Evolutionary conservation across 2,888 invertebrate species (phyloP).

Genomic region (Imbricaverruca yamaguchii): DNA sequence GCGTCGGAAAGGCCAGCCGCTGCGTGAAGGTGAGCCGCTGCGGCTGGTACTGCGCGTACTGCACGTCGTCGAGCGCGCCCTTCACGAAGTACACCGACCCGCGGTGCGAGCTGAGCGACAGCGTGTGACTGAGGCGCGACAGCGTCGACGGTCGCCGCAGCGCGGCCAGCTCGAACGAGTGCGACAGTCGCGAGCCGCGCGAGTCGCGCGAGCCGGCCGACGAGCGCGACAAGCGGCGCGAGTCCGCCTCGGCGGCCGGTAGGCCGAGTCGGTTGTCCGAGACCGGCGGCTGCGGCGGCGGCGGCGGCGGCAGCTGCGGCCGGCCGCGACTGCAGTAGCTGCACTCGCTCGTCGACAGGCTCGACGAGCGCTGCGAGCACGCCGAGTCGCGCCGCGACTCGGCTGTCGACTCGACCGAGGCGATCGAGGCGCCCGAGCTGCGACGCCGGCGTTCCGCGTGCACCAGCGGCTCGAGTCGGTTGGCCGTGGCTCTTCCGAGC

Average conservation of each 20-base stretch:
- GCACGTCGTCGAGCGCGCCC: slow-evolving; percentile 23
- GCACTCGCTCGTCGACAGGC: neutral
- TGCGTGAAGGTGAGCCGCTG: slow-evolving; percentile 33
- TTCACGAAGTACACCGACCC: neutral
- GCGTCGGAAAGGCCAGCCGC: slow-evolving; percentile 31
- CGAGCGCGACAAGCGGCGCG: neutral
- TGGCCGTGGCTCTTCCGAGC: too few relatives aligned
- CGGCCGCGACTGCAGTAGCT: neutral
- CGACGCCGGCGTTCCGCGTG: neutral
- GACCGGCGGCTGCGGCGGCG: neutral
- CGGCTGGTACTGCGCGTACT: slow-evolving; percentile 23
- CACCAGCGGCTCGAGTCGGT: neutral
- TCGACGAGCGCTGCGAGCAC: neutral
- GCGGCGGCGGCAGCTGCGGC: neutral
- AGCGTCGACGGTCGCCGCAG: neutral
- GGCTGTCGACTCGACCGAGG: neutral
- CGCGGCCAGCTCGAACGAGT: too few relatives aligned
- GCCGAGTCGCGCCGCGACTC: neutral
- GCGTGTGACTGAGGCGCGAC: neutral
- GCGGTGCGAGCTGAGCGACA: neutral
- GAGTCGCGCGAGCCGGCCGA: too few relatives aligned
- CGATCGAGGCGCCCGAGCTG: neutral
- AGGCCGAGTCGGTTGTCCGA: neutral
- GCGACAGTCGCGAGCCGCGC: too few relatives aligned
- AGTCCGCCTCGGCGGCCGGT: neutral